Base-by-base conservation (phyloP, 1,140 invertebrate genomes). In the Drosophila malerkotliana region DNA sequence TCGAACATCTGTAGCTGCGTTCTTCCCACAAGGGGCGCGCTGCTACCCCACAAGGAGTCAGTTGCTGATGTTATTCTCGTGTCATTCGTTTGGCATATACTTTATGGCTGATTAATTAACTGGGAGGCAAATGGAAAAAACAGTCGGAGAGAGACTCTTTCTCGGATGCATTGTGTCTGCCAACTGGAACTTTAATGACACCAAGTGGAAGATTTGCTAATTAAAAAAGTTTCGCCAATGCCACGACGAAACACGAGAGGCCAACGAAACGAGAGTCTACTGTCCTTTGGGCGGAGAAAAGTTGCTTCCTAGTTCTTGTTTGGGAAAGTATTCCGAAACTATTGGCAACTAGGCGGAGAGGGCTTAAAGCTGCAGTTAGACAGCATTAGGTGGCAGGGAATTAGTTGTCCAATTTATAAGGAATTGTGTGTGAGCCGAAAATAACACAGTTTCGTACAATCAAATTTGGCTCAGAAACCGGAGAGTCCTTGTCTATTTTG, bases 71-170 rank as follows among this genome's bases (percentile, higher is more conserved):
- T 60, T 71, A 52, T 32, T 54, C 79, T 71, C 47, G 39, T 81
- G 69, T 48, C 82, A 81, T 72, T 75, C 58, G 49, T 72, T 78
- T 87, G 54, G 82, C 58, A 74, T 78, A 74, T 78, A 87, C 78
- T 85, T 85, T 82, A 85, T 87, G 81, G 84, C 78, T 85, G 82
- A 85, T 87, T 85, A 85, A 85, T 85, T 85, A 85, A 87, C 82
- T 79, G 39, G 72, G 39, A 26, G 51, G 44, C 47, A 18, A 76
- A 48, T 18, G 12, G 52, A n/a, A 37, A 37, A 37, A 37, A n/a
- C 34, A 37, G 34, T 37, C 9, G 37, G 14, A 51, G 37, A n/a
- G 41, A n/a, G 41, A 44, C 41, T 44, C 41, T 6, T 69, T 80
- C 55, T 63, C 59, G 18, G 63, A 80, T 58, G 48, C 73, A 67